phyloP scores from a whole-genome alignment of 2,888 invertebrate species.

The Mesorhabditis sp. region DNA sequence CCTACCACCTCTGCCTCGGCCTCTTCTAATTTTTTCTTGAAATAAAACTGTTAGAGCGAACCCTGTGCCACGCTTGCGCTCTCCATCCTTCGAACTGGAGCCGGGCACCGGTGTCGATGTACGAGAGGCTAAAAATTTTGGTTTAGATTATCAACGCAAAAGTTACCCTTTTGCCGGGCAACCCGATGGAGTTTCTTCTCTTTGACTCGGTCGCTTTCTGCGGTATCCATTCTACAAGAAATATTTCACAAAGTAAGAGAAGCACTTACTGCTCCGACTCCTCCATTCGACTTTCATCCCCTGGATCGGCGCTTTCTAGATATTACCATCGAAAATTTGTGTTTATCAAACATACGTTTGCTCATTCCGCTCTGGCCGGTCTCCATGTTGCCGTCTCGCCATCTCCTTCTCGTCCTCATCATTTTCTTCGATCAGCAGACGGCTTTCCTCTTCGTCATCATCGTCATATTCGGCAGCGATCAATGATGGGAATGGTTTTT shows the following conservation, averaged over 20 bases:
- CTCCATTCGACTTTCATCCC: no score
- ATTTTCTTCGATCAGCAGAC: not conserved
- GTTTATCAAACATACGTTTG: no score
- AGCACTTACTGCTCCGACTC: no score
- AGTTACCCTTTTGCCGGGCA: no score
- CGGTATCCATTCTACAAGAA: no score
- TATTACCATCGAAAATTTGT: no score
- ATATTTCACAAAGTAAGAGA: no score
- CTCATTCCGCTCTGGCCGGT: not conserved
- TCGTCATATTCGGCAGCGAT: not conserved
- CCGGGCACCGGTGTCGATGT: not conserved
- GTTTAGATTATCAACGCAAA: no score
- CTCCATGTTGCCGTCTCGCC: not conserved
- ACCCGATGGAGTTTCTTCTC: no score
- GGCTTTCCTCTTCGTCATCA: not conserved
- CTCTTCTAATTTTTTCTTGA: not conserved
- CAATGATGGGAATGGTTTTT: not conserved
- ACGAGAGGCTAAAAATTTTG: not conserved
- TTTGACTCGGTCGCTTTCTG: no score
- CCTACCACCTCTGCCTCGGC: not conserved
- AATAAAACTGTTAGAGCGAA: not conserved
- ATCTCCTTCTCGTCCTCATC: conserved; percentile 3
- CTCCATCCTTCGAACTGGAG: not conserved
- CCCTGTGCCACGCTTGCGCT: not conserved
- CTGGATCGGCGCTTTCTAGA: no score